Conservation (phyloP, 2,888 invertebrate species). For the Trachelus troglodyta region DNA sequence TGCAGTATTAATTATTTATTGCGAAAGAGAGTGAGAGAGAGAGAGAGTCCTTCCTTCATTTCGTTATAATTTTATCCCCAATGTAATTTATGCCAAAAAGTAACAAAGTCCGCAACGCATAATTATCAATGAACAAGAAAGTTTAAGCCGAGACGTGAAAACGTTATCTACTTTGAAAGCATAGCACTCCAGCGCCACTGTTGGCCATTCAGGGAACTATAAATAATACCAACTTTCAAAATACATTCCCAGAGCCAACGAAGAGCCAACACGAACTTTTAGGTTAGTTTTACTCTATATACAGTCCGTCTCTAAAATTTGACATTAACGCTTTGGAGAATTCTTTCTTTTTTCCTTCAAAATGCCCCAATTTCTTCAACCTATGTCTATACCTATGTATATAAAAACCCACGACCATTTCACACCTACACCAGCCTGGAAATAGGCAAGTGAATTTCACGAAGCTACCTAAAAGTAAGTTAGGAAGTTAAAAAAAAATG, state of each 20-base stretch:
- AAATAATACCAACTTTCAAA: not conserved
- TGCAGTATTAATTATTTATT: constrained; percentile 14
- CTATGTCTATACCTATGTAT: not conserved
- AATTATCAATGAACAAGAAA: constrained; percentile 9
- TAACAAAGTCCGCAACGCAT: not conserved
- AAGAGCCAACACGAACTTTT: not conserved
- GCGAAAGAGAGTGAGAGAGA: not conserved
- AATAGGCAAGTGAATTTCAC: not conserved
- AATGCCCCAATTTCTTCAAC: not conserved
- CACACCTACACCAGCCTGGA: not conserved
- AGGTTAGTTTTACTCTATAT: not conserved
- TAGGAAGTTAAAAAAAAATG: not conserved
- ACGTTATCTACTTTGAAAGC: not conserved
- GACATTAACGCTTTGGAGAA: not conserved
- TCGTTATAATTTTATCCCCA: too few relatives aligned
- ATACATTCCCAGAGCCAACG: not conserved
- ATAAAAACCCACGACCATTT: not conserved
- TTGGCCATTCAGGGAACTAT: not conserved
- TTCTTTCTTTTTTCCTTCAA: not conserved
- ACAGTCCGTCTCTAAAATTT: not conserved
- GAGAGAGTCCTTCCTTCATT: too few relatives aligned
- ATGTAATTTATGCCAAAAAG: not conserved
- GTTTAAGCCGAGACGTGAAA: not conserved
- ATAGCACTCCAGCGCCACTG: not conserved
- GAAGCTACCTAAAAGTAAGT: not conserved